phyloP scores from a whole-genome alignment of 2,888 invertebrate species.

The Argynnis bischoffii region DNA sequence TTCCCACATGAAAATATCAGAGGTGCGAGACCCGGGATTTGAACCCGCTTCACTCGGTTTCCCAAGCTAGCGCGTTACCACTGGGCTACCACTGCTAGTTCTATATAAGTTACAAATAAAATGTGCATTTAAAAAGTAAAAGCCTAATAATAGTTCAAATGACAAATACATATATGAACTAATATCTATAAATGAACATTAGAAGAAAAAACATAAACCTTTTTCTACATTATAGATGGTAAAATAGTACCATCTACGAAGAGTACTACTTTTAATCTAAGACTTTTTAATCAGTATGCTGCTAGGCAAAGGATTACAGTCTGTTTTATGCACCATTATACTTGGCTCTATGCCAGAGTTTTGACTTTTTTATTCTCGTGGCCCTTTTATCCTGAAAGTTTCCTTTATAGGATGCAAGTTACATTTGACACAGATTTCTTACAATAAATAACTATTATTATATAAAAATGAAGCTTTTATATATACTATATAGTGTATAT shows the following conservation, averaged over 20 bases:
- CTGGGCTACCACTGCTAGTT: too few species aligned
- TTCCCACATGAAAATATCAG: too few species aligned
- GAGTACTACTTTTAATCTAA: slow-evolving; percentile 12
- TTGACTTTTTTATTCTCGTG: slow-evolving; percentile 12
- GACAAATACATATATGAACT: neutral
- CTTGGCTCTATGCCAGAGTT: slow-evolving; percentile 22
- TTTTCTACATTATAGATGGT: too few species aligned
- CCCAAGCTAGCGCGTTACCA: too few species aligned
- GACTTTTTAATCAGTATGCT: slow-evolving; percentile 23
- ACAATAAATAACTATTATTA: too few species aligned
- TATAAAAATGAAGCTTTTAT: too few species aligned
- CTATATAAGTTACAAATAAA: too few species aligned
- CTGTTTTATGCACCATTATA: slow-evolving; percentile 12
- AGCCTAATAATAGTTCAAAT: too few species aligned
- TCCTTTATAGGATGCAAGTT: neutral
- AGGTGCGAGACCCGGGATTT: too few species aligned
- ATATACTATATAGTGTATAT: too few species aligned
- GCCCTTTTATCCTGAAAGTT: slow-evolving; percentile 11
- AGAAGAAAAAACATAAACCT: neutral
- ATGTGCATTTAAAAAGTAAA: too few species aligned
- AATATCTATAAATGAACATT: neutral
- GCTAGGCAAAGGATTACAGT: slow-evolving; percentile 20
- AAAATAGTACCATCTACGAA: neutral
- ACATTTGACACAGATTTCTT: neutral
- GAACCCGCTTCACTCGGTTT: too few species aligned